Conservation (phyloP, 2,113 vertebrate species). For the Delphinapterus leucas region DNA sequence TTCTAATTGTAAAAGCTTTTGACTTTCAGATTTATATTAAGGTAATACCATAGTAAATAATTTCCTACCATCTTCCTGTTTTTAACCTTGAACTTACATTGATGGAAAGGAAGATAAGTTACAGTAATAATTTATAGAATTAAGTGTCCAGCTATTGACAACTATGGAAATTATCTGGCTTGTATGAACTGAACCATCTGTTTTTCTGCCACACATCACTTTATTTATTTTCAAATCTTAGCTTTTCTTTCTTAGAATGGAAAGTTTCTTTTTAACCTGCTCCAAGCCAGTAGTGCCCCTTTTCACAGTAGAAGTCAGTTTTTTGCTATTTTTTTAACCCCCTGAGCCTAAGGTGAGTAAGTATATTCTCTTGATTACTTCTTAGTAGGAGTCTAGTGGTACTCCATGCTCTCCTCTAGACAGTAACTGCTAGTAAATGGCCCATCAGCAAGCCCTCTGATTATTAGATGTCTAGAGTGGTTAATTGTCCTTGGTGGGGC, state of each 20-base stretch:
- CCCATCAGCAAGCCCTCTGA: not conserved
- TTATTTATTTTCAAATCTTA: not conserved
- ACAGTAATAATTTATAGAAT: not conserved
- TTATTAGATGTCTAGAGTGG: not conserved
- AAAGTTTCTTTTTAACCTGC: conserved; percentile 13
- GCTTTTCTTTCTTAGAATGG: not conserved
- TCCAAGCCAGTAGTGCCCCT: not conserved
- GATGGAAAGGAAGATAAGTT: conserved; percentile 32
- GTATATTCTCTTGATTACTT: not conserved
- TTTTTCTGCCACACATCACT: not conserved
- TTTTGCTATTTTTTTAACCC: not conserved
- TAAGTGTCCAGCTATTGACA: not conserved
- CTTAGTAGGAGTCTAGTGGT: not conserved
- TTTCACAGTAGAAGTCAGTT: not conserved
- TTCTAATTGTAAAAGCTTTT: not conserved
- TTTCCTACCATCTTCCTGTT: not conserved
- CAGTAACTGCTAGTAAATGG: not conserved
- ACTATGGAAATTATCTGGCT: not conserved
- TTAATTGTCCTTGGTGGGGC: not conserved
- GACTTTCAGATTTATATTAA: conserved; percentile 29
- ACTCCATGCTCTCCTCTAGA: not conserved
- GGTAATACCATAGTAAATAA: not conserved
- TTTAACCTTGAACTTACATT: not conserved
- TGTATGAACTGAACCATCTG: not conserved
- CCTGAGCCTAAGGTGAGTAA: not conserved